phyloP scores from a whole-genome alignment of 2,797 vertebrate genomes.

The Manis javanica region DNA sequence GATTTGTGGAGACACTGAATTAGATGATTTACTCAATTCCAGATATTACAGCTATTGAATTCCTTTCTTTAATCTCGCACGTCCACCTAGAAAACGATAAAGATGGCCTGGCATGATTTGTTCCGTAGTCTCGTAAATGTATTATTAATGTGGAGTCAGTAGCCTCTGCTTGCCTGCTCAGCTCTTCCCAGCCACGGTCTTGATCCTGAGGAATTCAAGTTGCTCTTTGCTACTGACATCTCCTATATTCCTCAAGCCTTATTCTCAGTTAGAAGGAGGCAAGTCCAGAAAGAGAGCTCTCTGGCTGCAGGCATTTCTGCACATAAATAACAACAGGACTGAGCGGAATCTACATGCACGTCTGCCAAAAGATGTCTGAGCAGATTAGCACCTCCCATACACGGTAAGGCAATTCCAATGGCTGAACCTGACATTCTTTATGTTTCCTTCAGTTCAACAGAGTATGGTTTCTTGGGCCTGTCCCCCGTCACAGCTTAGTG shows the following conservation, averaged over 20 bases:
- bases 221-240: constrained; percentile 78
- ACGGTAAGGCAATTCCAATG: neutral
- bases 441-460: constrained; percentile 24
- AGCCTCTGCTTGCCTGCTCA: constrained; percentile 73
- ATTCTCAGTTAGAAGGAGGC: constrained; percentile 60
- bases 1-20: constrained; percentile 80
- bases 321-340: constrained; percentile 66
- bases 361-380: constrained; percentile 67
- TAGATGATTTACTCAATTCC: constrained; percentile 84
- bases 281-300: constrained; percentile 60
- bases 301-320: constrained; percentile 27
- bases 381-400: constrained; percentile 57
- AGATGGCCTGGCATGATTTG: constrained; percentile 78
- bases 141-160: constrained; percentile 74
- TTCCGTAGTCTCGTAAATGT: constrained; percentile 69
- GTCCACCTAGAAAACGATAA: constrained; percentile 79
- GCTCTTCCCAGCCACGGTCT: constrained; percentile 75
- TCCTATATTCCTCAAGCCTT: constrained; percentile 71
- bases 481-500: constrained; percentile 33
- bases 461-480: neutral
- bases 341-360: neutral
- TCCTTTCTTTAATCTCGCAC: constrained; percentile 82
- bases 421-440: constrained; percentile 17
- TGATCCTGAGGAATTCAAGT: constrained; percentile 79
- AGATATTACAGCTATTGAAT: constrained; percentile 82